These are phyloP conservation scores for Eupeodes latifasciatus DNA, from an alignment of 2,888 invertebrate genomes.

Conservation along the genomic window DNA sequence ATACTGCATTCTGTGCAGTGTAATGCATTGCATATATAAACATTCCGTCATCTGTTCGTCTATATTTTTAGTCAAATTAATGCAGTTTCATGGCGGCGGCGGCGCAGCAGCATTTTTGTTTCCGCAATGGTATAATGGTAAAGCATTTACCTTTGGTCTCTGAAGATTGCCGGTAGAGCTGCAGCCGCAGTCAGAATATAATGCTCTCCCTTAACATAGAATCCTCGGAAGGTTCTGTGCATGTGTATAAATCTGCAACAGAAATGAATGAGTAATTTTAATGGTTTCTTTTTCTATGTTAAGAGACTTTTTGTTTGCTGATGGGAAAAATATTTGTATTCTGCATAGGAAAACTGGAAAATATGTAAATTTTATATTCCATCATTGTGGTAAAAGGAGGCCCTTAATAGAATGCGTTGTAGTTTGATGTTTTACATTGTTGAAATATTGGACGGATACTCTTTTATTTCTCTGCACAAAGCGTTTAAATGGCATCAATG, in stretches of 20 bases:
- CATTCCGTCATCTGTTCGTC: conserved; percentile 70
- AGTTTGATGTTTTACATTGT: too few relatives aligned
- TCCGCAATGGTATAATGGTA: conserved; percentile 56
- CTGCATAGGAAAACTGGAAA: background rate
- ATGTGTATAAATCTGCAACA: too few relatives aligned
- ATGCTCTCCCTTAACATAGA: conserved; percentile 26
- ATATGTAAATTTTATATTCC: background rate
- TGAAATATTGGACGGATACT: too few relatives aligned
- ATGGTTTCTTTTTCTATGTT: conserved; percentile 56
- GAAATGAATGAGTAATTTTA: conserved; percentile 53
- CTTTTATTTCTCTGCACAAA: too few relatives aligned
- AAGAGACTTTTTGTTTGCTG: conserved; percentile 41
- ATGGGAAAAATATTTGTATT: background rate
- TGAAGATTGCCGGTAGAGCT: background rate
- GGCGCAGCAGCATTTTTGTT: conserved; percentile 62
- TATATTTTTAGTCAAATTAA: conserved; percentile 74
- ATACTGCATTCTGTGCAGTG: conserved; percentile 38
- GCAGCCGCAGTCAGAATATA: background rate
- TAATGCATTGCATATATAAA: conserved; percentile 39
- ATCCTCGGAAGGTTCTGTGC: background rate
- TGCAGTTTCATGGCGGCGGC: conserved; percentile 62
- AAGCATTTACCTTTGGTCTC: conserved; percentile 6
- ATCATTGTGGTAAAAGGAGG: background rate
- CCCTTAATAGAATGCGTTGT: too few relatives aligned
- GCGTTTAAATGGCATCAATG: too few relatives aligned